These are phyloP conservation scores for Chrysocyon brachyurus DNA, from an alignment of 2,797 vertebrate species.

Conservation along the genomic window DNA sequence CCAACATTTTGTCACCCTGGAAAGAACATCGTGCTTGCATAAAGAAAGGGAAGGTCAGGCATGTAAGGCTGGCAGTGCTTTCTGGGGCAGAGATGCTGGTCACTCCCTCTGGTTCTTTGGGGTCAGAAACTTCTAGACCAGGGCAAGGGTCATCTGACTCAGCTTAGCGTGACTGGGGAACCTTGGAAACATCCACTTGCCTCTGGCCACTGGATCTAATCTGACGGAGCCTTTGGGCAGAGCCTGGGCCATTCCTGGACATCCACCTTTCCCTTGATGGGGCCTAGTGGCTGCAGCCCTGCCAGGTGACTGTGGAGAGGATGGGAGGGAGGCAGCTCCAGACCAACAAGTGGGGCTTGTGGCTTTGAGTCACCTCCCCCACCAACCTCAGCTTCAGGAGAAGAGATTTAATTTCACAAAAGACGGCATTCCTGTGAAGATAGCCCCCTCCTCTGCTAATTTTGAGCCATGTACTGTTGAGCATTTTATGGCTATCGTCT, in stretches of 20 bases:
- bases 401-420: neutral
- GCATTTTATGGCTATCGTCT: neutral
- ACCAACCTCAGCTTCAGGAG: neutral
- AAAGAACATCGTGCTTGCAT: neutral
- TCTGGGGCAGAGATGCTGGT: neutral
- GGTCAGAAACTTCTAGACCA: neutral
- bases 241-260: neutral
- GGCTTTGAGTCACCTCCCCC: neutral
- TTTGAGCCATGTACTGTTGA: accelerated
- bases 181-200: neutral
- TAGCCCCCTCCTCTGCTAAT: accelerated
- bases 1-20: neutral
- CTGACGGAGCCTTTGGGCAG: neutral
- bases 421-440: neutral
- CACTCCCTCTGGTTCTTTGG: neutral
- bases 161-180: neutral
- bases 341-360: neutral
- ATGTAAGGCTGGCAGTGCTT: neutral
- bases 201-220: neutral
- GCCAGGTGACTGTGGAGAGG: neutral
- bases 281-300: neutral
- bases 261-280: accelerated
- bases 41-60: neutral
- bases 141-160: neutral
- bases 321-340: neutral